phyloP scores from a whole-genome alignment of 2,888 invertebrate species.

The Clitarchus hookeri region DNA sequence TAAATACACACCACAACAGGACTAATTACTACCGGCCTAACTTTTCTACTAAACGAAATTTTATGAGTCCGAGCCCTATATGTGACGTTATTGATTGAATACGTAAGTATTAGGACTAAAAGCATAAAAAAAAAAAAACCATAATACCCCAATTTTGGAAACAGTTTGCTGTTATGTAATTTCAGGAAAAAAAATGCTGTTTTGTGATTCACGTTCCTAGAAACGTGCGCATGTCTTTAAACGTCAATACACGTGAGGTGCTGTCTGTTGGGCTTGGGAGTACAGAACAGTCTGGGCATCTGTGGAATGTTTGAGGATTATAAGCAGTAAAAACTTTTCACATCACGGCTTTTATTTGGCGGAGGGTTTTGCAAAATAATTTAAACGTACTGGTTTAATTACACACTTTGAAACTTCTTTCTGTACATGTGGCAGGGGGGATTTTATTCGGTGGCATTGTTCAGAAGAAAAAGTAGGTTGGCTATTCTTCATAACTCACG shows the following conservation, averaged over 20 bases:
- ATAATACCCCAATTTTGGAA: too few relatives aligned
- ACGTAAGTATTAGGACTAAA: too few relatives aligned
- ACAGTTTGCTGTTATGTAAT: background rate
- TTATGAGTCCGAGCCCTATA: too few relatives aligned
- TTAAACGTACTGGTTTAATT: background rate
- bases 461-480: background rate
- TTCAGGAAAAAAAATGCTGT: background rate
- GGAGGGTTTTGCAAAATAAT: background rate
- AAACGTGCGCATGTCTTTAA: background rate
- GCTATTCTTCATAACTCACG: background rate
- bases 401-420: background rate
- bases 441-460: background rate
- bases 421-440: background rate
- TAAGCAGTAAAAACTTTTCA: background rate
- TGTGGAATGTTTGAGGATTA: background rate
- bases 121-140: too few relatives aligned
- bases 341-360: background rate
- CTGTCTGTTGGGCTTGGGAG: background rate
- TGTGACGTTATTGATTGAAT: too few relatives aligned
- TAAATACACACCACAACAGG: too few relatives aligned
- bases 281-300: background rate
- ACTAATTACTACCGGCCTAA: too few relatives aligned
- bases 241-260: background rate
- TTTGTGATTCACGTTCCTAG: background rate
- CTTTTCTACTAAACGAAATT: too few relatives aligned